Conservation (phyloP, 2,113 vertebrate species). For the Myotis lucifugus region DNA sequence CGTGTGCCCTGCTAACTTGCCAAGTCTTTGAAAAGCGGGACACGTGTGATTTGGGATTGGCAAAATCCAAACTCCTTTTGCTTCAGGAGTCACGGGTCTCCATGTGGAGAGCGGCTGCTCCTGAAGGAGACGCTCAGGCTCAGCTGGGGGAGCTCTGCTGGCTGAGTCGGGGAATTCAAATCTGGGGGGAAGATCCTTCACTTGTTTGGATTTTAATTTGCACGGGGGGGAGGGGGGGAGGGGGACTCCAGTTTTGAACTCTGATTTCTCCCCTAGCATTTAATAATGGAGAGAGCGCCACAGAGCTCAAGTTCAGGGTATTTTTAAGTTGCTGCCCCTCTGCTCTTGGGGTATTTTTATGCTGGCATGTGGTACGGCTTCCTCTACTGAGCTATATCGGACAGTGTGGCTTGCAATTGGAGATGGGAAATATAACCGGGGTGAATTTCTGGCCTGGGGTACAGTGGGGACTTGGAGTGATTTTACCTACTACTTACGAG, state of each 20-base stretch:
- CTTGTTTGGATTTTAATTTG: conserved; percentile 28
- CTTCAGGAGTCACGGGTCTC: background rate
- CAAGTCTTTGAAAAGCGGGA: background rate
- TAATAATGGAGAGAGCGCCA: background rate
- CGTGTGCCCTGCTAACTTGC: background rate
- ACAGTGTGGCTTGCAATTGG: conserved; percentile 63
- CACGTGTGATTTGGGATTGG: background rate
- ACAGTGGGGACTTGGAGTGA: background rate
- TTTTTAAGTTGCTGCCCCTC: conserved; percentile 2
- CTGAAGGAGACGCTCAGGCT: background rate
- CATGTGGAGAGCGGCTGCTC: background rate
- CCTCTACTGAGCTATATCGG: conserved; percentile 62
- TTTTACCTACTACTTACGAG: conserved; percentile 15
- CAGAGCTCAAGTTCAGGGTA: background rate
- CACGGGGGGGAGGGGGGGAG: background rate
- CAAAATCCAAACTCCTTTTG: background rate
- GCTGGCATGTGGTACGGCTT: conserved; percentile 48
- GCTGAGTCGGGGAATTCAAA: background rate
- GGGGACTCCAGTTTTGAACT: background rate
- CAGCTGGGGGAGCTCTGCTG: background rate
- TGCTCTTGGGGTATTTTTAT: conserved; percentile 61
- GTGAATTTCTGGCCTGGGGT: conserved; percentile 63
- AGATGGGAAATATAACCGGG: conserved; percentile 52
- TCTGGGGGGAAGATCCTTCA: background rate
- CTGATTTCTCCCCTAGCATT: background rate